Conservation (phyloP, 2,888 invertebrate genomes). For the Macrosiphum euphorbiae region DNA sequence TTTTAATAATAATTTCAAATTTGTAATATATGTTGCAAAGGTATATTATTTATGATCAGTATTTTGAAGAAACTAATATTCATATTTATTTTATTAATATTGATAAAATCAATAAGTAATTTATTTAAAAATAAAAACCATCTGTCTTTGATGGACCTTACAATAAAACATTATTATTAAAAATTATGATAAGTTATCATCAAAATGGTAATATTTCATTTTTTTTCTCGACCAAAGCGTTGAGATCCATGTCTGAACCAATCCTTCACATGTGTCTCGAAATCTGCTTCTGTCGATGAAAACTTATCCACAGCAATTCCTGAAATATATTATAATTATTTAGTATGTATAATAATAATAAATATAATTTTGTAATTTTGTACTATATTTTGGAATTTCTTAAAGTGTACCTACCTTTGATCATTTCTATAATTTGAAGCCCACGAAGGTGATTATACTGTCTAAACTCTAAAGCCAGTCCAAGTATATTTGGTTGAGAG, state of each 20-base stretch:
- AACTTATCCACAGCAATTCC: not conserved
- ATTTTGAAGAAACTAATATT: not conserved
- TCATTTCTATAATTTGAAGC: not conserved
- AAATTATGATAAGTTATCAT: not conserved
- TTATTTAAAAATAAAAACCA: not conserved
- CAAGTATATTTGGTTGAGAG: constrained; percentile 5
- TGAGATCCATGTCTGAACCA: not conserved
- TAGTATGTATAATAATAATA: not conserved
- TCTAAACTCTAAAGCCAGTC: not conserved
- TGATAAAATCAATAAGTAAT: not conserved
- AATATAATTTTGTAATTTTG: not conserved
- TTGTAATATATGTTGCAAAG: not conserved
- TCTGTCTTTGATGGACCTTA: not conserved
- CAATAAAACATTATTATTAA: not conserved
- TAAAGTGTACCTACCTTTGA: not conserved
- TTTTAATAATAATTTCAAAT: not conserved
- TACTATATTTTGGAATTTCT: not conserved
- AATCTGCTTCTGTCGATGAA: not conserved
- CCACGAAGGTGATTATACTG: not conserved
- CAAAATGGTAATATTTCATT: not conserved
- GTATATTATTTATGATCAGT: not conserved
- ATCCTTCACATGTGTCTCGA: not conserved
- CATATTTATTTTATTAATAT: not conserved
- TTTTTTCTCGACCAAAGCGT: not conserved
- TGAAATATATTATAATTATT: not conserved